Conservation (phyloP, 2,888 invertebrate species). For the Harpalus rufipes region DNA sequence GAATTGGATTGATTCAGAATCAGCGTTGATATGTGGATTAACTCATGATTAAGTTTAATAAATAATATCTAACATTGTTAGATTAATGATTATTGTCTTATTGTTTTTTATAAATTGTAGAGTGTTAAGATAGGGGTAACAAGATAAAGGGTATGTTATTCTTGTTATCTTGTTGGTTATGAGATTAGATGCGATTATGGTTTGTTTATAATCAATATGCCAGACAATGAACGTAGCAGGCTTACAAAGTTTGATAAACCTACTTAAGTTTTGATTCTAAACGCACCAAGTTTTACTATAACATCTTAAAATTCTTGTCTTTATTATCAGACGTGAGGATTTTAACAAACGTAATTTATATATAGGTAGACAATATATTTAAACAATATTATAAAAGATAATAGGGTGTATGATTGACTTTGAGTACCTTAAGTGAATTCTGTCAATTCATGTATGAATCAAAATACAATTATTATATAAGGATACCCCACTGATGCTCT, state of each 20-base stretch:
- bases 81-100: no score
- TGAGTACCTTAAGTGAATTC: no score
- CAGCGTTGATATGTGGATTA: no score
- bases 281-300: not conserved
- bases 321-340: not conserved
- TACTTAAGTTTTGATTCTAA: constrained; percentile 14
- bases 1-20: no score
- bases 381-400: not conserved
- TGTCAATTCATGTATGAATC: no score
- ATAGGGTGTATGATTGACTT: no score
- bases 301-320: constrained; percentile 9
- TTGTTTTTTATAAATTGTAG: no score
- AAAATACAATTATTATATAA: no score
- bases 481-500: no score
- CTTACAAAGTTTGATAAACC: constrained; percentile 7
- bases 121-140: no score
- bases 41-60: no score
- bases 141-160: not conserved
- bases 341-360: not conserved
- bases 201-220: constrained; percentile 27
- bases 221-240: not conserved
- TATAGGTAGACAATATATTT: not conserved
- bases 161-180: not conserved
- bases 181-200: not conserved
- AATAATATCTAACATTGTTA: no score